These are phyloP conservation scores for Drosophila tripunctata DNA, from an alignment of 2,888 invertebrate species.

Conservation along the genomic window DNA sequence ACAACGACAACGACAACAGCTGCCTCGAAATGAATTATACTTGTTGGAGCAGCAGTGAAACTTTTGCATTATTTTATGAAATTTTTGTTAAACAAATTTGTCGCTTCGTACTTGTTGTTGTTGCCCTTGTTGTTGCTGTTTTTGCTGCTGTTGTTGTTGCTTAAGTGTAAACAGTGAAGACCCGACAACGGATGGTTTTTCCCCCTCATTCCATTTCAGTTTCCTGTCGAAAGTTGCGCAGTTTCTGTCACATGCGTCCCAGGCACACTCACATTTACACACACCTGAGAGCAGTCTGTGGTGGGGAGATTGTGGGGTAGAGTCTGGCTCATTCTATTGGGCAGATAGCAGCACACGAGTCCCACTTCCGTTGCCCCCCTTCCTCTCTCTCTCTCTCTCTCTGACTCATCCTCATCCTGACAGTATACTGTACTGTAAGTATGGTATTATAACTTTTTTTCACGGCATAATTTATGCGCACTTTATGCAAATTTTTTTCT, in stretches of 20 bases:
- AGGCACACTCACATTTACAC: slow-evolving; percentile 37
- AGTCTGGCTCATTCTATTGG: slow-evolving; percentile 23
- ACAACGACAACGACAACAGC: slow-evolving; percentile 51
- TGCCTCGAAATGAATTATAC: slow-evolving; percentile 56
- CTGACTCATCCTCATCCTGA: slow-evolving; percentile 1
- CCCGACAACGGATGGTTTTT: slow-evolving; percentile 31
- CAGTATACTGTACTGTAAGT: slow-evolving; percentile 60
- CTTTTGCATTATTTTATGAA: slow-evolving; percentile 78
- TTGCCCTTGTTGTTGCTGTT: slow-evolving; percentile 28
- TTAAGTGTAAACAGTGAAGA: slow-evolving; percentile 60
- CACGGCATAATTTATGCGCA: slow-evolving; percentile 79
- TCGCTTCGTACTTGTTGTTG: slow-evolving; percentile 40
- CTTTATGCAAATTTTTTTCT: slow-evolving; percentile 81
- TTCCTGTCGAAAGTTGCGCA: slow-evolving; percentile 65
- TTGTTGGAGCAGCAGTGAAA: slow-evolving; percentile 35
- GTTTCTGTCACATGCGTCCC: slow-evolving; percentile 75
- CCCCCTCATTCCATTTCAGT: not conserved
- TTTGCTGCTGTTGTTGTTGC: slow-evolving; percentile 26
- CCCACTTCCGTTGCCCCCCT: not conserved
- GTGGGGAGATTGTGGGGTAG: not conserved
- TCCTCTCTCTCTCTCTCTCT: not conserved
- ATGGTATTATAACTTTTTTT: slow-evolving; percentile 80
- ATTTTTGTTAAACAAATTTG: slow-evolving; percentile 77
- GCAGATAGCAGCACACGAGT: slow-evolving; percentile 51
- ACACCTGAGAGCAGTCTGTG: slow-evolving; percentile 42